These are phyloP conservation scores for Molanna angustata DNA, from an alignment of 2,888 invertebrate genomes.

Conservation along the genomic window DNA sequence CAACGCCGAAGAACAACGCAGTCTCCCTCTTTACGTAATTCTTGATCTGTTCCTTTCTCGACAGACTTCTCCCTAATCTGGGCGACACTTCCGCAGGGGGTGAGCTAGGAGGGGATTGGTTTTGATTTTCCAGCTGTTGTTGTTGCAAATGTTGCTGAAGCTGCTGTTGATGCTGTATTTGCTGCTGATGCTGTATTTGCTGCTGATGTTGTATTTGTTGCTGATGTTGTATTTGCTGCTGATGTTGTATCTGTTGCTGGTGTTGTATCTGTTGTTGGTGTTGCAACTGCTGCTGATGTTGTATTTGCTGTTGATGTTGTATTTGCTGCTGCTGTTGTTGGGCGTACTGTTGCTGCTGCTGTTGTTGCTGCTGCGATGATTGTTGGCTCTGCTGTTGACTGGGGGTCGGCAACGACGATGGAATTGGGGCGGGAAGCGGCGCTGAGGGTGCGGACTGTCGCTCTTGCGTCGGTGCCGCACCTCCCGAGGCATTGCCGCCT, in stretches of 20 bases:
- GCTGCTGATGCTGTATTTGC: constrained; percentile 27
- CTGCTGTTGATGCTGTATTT: constrained; percentile 27
- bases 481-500: constrained; percentile 8
- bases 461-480: constrained; percentile 7
- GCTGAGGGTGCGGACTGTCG: constrained; percentile 36
- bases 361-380: constrained; percentile 41
- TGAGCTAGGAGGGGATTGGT: constrained; percentile 11
- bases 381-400: constrained; percentile 37
- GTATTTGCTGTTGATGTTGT: constrained; percentile 17
- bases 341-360: constrained; percentile 26
- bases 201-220: constrained; percentile 12
- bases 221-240: constrained; percentile 18
- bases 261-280: too few species aligned
- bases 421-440: constrained; percentile 36
- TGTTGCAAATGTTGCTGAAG: constrained; percentile 27
- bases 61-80: constrained; percentile 42
- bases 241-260: constrained; percentile 20
- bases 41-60: constrained; percentile 49
- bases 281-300: too few species aligned
- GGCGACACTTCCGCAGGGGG: constrained; percentile 35
- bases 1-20: constrained; percentile 82
- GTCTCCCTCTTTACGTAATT: constrained; percentile 76
- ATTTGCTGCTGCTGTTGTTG: constrained; percentile 38
- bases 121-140: neutral
- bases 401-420: constrained; percentile 13